Base-by-base conservation (phyloP, 2,113 vertebrate genomes). In the Petrocephalus microphthalmus region DNA sequence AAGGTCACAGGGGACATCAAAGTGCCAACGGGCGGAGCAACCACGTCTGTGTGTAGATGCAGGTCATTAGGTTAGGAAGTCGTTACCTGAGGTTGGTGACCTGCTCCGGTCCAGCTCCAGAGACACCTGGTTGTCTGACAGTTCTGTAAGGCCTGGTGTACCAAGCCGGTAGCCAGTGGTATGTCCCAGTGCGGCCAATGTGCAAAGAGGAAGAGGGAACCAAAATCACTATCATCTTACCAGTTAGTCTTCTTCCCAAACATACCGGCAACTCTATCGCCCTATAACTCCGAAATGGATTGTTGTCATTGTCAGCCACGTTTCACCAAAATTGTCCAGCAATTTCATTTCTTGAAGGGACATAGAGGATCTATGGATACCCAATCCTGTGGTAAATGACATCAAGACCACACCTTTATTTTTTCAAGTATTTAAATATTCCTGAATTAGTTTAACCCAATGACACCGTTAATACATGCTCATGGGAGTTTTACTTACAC, bases 71-170 rank as follows among this genome's bases (percentile, higher is more conserved):
- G 20, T 33, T n/a, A 20, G 33, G 19, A 5, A 5, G 29, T 6
- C 10, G 56, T 95, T 98, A 99, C 98, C 98, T 98, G 98, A 98
- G 90, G 97, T 98, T 91, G 98, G 98, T 57, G 98, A 99, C 94
- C 97, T 98, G 97, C 98, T 98, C 91, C 97, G 97, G 91, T 99
- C 98, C 92, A 98, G 95, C 94, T 99, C 98, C 92, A 96, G 92
- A 90, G 97, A 96, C 91, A 97, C 95, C 93, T 98, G 98, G 95
- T 96, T 98, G 93, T 99, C 98, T 89, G 96, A 97, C 92, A 99
- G 96, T 94, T 99, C 98, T 89, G 97, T 98, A 95, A 99, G 96
- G 94, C 98, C 98, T 99, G 93, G 89, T 22, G 1, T 56, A 92
- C 89, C 87, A 89, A 90, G 91, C 82, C 88, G 33, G 88, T 0